Evolutionary conservation across 2,888 invertebrate genomes (phyloP), one percentile per base, ranked within the genome.

Genomic region (Epistrophella euchroma): DNA sequence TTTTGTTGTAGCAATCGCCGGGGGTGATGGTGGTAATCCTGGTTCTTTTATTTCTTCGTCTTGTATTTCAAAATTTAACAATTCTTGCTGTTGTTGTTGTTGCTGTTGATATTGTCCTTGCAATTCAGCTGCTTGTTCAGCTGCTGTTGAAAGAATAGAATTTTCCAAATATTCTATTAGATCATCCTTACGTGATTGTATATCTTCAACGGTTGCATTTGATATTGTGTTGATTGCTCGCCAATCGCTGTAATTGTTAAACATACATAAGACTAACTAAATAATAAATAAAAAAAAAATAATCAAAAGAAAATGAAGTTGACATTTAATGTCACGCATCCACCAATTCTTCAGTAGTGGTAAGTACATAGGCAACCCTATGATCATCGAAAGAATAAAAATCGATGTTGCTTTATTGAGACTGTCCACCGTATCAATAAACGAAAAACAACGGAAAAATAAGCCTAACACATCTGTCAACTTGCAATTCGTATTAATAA

Each of bases 161-260:
- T 85, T 72, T 17, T 81, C 72, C 11, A 85, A 22, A 22, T 75
- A 76, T 40, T 76, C 32, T 28, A 47, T 52, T 3, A 85, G 11
- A 10, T 71, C 66, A 22, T 76, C 60, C 7, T 76, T 81, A 2
- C 60, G 64, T 13, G 76, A 72, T 60, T 71, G 56, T 17, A 72
- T 76, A 32, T 80, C 71, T n/a, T 37, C 64, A 9, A 56, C 15
- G 47, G 25, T 35, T 47, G 75, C 35, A 4, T 77, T 73, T 35
- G 64, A 58, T 13, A 50, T 58, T 40, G 22, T 79, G 19, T 66
- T 66, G 3, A 52, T 62, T 32, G 55, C 35, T 50, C 62, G 56
- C 45, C 55, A 66, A 37, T 79, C 73, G 15, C 83, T 83, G 19
- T 22, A 40, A 58, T n/a, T 0, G 17, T 19, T 13, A 13, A 58